Conservation (phyloP, 2,888 invertebrate species). For the Ganaspis brasiliensis region DNA sequence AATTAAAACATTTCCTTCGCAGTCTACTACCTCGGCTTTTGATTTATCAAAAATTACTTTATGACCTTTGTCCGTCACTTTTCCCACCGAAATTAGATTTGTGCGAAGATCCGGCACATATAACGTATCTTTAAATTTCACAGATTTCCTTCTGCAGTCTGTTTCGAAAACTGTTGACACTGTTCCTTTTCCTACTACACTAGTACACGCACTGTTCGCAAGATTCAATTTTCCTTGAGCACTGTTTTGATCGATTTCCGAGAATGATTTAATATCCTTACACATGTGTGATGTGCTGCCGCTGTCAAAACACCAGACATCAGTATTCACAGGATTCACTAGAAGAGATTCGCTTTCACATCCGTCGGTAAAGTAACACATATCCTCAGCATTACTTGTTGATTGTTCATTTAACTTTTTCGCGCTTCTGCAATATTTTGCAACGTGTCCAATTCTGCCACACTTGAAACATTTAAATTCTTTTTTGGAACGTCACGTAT, state of each 20-base stretch:
- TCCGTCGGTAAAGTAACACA: not conserved
- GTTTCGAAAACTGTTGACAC: conserved; percentile 10
- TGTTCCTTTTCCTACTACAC: conserved; percentile 48
- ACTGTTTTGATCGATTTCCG: conserved; percentile 24
- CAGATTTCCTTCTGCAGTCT: not conserved
- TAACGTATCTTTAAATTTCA: not conserved
- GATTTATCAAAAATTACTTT: conserved; percentile 30
- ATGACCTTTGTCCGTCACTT: conserved; percentile 30
- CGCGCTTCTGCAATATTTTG: not conserved
- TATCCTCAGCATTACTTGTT: not conserved
- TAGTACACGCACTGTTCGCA: conserved; percentile 46
- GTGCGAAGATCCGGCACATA: not conserved
- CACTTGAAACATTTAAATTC: not conserved
- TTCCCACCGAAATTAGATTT: not conserved
- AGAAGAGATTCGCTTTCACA: too few relatives aligned
- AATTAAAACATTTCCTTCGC: conserved; percentile 13
- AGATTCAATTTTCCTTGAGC: conserved; percentile 47
- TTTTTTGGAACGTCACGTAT: not conserved
- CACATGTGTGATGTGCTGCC: conserved; percentile 49
- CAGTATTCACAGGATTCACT: not conserved
- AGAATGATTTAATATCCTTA: conserved; percentile 46
- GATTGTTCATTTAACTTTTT: not conserved
- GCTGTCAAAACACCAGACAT: conserved; percentile 46
- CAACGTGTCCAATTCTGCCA: conserved; percentile 13
- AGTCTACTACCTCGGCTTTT: conserved; percentile 18